Percentiles rank a stretch among this genome's conserved stretches.
Conservation (phyloP, 2,888 invertebrate species). For the Noctuana brunneofusca region DNA sequence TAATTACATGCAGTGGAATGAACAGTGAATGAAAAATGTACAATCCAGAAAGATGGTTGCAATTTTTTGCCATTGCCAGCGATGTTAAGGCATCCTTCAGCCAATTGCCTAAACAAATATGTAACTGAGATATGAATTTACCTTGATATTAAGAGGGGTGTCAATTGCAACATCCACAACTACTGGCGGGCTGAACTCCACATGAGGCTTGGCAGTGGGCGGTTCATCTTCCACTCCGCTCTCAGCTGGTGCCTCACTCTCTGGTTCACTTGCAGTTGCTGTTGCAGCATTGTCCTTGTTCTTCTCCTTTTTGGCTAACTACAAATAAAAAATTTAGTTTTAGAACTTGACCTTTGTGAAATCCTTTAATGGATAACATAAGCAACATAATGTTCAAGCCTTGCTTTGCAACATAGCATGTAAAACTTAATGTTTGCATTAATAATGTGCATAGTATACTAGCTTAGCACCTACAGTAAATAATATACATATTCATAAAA, state of each 20-base stretch:
- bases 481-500: no score
- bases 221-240: constrained; percentile 73
- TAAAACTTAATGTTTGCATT: no score
- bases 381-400: no score
- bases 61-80: constrained; percentile 1
- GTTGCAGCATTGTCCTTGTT: constrained; percentile 63
- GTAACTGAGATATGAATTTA: constrained; percentile 29
- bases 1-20: constrained; percentile 8
- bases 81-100: background rate
- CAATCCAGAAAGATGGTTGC: background rate
- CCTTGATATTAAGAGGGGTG: constrained; percentile 76
- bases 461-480: no score
- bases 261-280: constrained; percentile 70
- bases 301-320: constrained; percentile 77
- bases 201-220: constrained; percentile 73
- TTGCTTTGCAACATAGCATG: no score
- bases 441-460: no score
- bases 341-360: no score
- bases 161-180: constrained; percentile 84
- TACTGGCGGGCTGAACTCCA: constrained; percentile 86
- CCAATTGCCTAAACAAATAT: constrained; percentile 34
- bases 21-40: background rate
- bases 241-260: constrained; percentile 74
- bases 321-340: no score
- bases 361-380: no score